Conservation (phyloP, 2,888 invertebrate genomes). For the Uloborus plumipes region DNA sequence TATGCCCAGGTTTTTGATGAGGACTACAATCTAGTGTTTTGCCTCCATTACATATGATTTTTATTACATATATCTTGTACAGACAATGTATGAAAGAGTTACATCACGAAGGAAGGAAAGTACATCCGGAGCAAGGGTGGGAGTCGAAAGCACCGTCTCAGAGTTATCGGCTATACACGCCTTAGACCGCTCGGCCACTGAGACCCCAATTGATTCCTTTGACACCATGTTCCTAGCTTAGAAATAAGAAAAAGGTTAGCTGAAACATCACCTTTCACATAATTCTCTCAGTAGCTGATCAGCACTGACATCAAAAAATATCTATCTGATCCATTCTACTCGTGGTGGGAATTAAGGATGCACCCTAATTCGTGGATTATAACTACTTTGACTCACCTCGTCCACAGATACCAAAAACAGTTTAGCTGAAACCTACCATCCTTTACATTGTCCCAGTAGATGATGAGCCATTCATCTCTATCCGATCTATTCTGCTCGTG, state of each 20-base stretch:
- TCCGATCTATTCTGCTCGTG: constrained; percentile 71
- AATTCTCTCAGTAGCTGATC: constrained; percentile 67
- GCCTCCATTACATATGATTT: too few relatives aligned
- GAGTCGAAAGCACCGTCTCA: too few relatives aligned
- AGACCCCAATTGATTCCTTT: constrained; percentile 26
- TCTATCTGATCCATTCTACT: constrained; percentile 70
- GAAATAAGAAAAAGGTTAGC: too few relatives aligned
- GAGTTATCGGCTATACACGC: too few relatives aligned
- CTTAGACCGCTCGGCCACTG: too few relatives aligned
- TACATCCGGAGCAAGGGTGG: too few relatives aligned
- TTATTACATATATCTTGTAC: too few relatives aligned
- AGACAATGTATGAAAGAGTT: too few relatives aligned
- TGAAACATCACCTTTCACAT: constrained; percentile 66
- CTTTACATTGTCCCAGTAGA: constrained; percentile 68
- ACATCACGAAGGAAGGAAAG: too few relatives aligned
- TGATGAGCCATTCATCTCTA: constrained; percentile 69
- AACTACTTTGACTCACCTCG: constrained; percentile 29
- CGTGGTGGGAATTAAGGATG: constrained; percentile 69
- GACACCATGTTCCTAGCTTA: constrained; percentile 13
- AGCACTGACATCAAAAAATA: constrained; percentile 70
- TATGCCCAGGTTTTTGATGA: too few relatives aligned
- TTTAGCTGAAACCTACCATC: constrained; percentile 55
- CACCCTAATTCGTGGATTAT: constrained; percentile 49
- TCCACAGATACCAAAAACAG: too few relatives aligned
- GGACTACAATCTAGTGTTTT: too few relatives aligned